Conservation (phyloP, 2,797 vertebrate genomes). For the Anomalospiza imberbis region DNA sequence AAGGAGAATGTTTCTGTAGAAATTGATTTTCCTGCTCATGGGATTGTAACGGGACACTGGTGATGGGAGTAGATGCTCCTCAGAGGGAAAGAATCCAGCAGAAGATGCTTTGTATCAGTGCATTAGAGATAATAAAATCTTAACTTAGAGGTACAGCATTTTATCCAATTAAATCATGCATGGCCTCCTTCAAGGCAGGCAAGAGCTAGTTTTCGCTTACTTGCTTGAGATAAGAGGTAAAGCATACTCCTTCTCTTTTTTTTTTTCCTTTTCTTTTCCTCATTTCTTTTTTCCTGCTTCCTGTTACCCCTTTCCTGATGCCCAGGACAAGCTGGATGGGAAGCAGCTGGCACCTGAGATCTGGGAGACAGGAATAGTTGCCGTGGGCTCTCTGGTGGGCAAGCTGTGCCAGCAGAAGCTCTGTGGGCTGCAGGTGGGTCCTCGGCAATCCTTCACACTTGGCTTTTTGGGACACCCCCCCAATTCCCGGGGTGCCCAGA, state of each 20-base stretch:
- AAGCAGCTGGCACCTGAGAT: slow-evolving; percentile 16
- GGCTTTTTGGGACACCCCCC: fast-evolving
- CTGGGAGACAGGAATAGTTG: slow-evolving; percentile 46
- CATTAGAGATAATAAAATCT: background rate
- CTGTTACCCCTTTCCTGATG: background rate
- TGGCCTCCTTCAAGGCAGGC: background rate
- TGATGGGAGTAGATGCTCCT: background rate
- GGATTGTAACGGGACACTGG: background rate
- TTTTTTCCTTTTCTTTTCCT: fast-evolving
- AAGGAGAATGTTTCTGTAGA: background rate
- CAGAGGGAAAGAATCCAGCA: background rate
- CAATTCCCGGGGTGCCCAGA: fast-evolving
- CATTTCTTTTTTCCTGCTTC: fast-evolving
- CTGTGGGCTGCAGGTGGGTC: slow-evolving; percentile 61
- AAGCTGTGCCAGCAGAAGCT: slow-evolving; percentile 69
- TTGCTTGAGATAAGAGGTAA: background rate
- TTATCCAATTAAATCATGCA: background rate
- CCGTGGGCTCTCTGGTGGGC: slow-evolving; percentile 54
- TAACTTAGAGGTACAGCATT: background rate
- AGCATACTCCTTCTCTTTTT: background rate
- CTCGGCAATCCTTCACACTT: background rate
- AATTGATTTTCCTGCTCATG: background rate
- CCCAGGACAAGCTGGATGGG: slow-evolving; percentile 59
- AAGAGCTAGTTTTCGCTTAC: background rate
- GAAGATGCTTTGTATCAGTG: background rate